phyloP scores from a whole-genome alignment of 2,888 invertebrate species.

The Diachrysia chrysitis region DNA sequence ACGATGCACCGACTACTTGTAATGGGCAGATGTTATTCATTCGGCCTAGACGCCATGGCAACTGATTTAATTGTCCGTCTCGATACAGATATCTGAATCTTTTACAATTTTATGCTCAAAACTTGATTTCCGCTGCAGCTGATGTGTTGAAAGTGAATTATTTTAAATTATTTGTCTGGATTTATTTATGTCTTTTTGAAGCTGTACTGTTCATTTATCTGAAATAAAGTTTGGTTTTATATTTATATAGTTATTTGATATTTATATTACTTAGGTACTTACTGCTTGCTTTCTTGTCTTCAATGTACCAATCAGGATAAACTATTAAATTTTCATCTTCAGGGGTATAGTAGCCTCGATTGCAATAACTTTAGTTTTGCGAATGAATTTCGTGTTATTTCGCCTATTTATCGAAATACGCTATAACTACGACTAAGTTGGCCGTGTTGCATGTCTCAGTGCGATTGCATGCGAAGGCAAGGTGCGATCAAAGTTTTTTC shows the following conservation, averaged over 20 bases:
- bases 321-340: too few relatives aligned
- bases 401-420: too few relatives aligned
- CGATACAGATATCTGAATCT: constrained; percentile 25
- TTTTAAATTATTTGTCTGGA: constrained; percentile 26
- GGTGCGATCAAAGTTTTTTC: too few relatives aligned
- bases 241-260: not conserved
- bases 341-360: too few relatives aligned
- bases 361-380: too few relatives aligned
- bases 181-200: constrained; percentile 8
- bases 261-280: not conserved
- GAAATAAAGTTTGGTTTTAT: not conserved
- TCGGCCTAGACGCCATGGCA: constrained; percentile 69
- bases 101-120: constrained; percentile 42
- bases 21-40: constrained; percentile 82
- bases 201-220: not conserved
- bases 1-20: constrained; percentile 80
- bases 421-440: too few relatives aligned
- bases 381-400: too few relatives aligned
- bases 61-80: constrained; percentile 64
- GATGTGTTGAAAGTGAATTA: constrained; percentile 28
- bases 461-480: too few relatives aligned
- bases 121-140: constrained; percentile 53
- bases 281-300: too few relatives aligned
- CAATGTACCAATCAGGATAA: too few relatives aligned
- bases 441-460: too few relatives aligned